phyloP scores from a whole-genome alignment of 1,140 invertebrate species.

The Heliconius melpomene region DNA sequence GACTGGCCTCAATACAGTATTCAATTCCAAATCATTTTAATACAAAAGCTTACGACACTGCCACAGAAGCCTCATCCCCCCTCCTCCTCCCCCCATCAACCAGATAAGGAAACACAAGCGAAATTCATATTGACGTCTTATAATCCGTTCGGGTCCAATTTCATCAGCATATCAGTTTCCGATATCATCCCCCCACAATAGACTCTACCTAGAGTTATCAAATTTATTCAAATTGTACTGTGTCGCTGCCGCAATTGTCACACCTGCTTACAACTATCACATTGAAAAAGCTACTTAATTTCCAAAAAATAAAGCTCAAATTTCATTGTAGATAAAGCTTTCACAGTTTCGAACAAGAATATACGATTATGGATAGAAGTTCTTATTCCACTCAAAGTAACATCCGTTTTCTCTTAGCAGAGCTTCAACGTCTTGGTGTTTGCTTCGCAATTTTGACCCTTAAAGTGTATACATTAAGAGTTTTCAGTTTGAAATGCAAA shows the following conservation, averaged over 20 bases:
- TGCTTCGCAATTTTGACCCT: slow-evolving; percentile 11
- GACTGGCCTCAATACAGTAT: background rate
- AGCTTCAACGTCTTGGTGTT: slow-evolving; percentile 52
- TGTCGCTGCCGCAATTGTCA: slow-evolving; percentile 61
- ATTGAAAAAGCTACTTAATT: slow-evolving; percentile 41
- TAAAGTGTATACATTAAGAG: background rate
- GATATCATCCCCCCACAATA: slow-evolving; percentile 64
- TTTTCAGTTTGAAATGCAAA: slow-evolving; percentile 44
- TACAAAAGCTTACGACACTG: background rate
- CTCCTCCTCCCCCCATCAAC: background rate
- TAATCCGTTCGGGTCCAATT: slow-evolving; percentile 67
- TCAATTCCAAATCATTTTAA: background rate
- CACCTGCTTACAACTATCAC: slow-evolving; percentile 48
- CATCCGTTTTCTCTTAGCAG: slow-evolving; percentile 74
- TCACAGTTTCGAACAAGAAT: slow-evolving; percentile 63
- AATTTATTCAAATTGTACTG: slow-evolving; percentile 76
- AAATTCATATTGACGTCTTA: slow-evolving; percentile 41
- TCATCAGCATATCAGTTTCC: slow-evolving; percentile 72
- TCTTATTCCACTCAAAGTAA: slow-evolving; percentile 78
- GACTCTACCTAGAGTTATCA: slow-evolving; percentile 52
- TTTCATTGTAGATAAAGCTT: slow-evolving; percentile 25
- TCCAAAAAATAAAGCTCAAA: slow-evolving; percentile 31
- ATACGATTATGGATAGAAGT: slow-evolving; percentile 74
- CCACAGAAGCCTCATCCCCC: background rate
- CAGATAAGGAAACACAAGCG: slow-evolving; percentile 13